Evolutionary conservation across 2,113 vertebrate species (phyloP).

Genomic region (Poeciliopsis turrubarensis): DNA sequence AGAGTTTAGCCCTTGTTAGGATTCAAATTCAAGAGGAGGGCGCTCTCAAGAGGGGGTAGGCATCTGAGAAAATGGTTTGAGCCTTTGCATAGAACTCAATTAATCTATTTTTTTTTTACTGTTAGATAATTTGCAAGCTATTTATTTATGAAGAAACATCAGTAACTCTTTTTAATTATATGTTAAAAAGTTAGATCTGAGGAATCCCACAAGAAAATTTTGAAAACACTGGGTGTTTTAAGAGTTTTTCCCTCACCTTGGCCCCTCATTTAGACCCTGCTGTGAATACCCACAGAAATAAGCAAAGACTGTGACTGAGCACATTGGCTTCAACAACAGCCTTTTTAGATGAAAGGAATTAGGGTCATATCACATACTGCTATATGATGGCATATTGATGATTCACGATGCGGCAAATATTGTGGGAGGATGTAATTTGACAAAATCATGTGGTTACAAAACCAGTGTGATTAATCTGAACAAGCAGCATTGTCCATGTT

Average conservation of each 20-base stretch:
- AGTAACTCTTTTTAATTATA: background rate
- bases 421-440: constrained; percentile 48
- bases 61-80: constrained; percentile 19
- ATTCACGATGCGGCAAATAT: constrained; percentile 48
- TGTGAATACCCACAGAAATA: constrained; percentile 37
- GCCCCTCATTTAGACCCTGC: constrained; percentile 31
- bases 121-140: background rate
- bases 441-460: constrained; percentile 57
- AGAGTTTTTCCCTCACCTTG: constrained; percentile 16
- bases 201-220: constrained; percentile 18
- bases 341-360: constrained; percentile 50
- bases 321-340: constrained; percentile 53
- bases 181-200: background rate
- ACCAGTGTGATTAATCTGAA: constrained; percentile 47
- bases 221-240: constrained; percentile 30
- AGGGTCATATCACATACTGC: constrained; percentile 44
- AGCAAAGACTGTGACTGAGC: constrained; percentile 36
- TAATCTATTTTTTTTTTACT: background rate
- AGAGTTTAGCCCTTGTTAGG: constrained; percentile 64
- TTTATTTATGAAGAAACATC: background rate
- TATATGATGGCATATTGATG: constrained; percentile 49
- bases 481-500: constrained; percentile 43
- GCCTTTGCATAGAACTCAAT: constrained; percentile 18
- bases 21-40: constrained; percentile 29
- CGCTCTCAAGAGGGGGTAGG: constrained; percentile 5